Conservation (phyloP, 2,888 invertebrate species). For the Myopa testacea region DNA sequence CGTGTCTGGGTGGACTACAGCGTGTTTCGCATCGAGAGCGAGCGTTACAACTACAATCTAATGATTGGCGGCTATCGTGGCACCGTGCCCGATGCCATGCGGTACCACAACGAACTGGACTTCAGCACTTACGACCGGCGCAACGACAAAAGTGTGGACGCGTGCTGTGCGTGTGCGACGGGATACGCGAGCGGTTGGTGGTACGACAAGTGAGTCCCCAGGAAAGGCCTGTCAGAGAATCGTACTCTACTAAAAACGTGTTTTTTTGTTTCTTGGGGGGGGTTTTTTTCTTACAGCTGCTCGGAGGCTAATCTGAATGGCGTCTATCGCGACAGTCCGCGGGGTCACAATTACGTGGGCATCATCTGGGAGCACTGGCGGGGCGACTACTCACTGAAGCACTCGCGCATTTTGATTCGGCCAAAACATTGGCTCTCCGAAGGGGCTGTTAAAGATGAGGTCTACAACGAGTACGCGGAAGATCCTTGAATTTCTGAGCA, state of each 20-base stretch:
- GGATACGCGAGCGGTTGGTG: slow-evolving; percentile 74
- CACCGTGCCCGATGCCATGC: slow-evolving; percentile 71
- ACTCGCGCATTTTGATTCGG: slow-evolving; percentile 69
- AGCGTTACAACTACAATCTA: slow-evolving; percentile 68
- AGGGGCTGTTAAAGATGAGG: neutral
- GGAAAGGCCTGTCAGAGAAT: neutral
- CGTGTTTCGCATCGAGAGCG: slow-evolving; percentile 66
- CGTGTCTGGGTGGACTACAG: slow-evolving; percentile 71
- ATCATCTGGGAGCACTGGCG: slow-evolving; percentile 73
- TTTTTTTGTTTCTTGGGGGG: neutral
- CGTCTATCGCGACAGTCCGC: slow-evolving; percentile 67
- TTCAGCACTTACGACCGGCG: slow-evolving; percentile 67
- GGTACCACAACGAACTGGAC: slow-evolving; percentile 70
- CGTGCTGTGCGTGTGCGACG: slow-evolving; percentile 71
- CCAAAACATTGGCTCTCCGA: slow-evolving; percentile 46
- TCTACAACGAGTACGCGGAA: slow-evolving; percentile 31
- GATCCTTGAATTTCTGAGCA: slow-evolving; percentile 44
- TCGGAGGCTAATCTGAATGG: slow-evolving; percentile 73
- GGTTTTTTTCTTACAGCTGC: slow-evolving; percentile 67
- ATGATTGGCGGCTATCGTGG: slow-evolving; percentile 70
- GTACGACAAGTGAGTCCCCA: slow-evolving; percentile 70
- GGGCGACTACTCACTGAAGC: slow-evolving; percentile 71
- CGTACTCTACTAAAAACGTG: neutral
- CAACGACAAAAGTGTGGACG: slow-evolving; percentile 70
- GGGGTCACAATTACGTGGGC: slow-evolving; percentile 69